Base-by-base conservation (phyloP, 2,797 vertebrate species). In the Cygnus olor region DNA sequence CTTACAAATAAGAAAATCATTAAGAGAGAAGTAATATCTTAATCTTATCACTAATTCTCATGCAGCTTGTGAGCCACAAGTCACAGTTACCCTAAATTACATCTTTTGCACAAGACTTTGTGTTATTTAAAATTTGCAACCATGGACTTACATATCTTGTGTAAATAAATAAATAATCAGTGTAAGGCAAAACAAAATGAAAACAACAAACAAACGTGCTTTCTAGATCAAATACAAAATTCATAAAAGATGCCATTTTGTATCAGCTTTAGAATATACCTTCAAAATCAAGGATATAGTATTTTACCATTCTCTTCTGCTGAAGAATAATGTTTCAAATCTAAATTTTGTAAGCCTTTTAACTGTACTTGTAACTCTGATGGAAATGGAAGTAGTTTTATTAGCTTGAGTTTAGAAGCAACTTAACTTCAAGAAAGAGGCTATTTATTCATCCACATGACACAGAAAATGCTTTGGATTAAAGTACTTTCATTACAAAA, bases 401-500 rank as follows among this genome's bases (percentile, higher is more conserved):
- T 95, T 91, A 85, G 22, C 36, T 88, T 69, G 69, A 84, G 34
- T 89, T 88, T 95, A 88, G 95, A 96, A 93, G 76, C 83, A 93
- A 63, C 72, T 85, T 92, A 79, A 80, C 80, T 89, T 66, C 30
- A 83, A 82, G 58, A 88, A 82, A 92, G 72, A 81, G 32, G 25
- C 47, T 95, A 89, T 95, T 96, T 97, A 95, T 95, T 95, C 85
- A 93, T 81, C 80, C 76, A 66, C 68, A 80, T 94, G 84, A 56
- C 71, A 91, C 10, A 73, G 85, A 89, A 96, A 96, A 94, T 94
- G 88, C 42, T 94, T 89, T 90, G 80, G 86, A 85, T 96, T 95
- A 95, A 97, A 96, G 79, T 77, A 88, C 58, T 94, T 94, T 93
- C 86, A 96, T 96, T 95, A 90, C 20, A 63, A 72, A 95, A 90